Evolutionary conservation across 2,888 invertebrate genomes (phyloP).

Genomic region (Mactromeris polynyma): DNA sequence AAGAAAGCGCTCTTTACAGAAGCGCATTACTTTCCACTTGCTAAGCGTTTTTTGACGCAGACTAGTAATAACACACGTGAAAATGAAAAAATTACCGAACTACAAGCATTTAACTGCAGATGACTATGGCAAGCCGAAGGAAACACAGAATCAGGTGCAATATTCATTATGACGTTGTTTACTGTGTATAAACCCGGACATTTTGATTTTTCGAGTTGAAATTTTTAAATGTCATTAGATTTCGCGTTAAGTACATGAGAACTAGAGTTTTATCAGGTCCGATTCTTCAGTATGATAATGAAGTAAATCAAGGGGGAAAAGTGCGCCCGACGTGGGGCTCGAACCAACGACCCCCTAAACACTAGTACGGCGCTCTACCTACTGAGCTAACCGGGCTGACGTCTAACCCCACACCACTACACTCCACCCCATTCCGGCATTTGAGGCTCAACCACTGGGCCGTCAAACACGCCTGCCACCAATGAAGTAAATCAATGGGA

Average conservation of each 20-base stretch:
- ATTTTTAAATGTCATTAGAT: not conserved
- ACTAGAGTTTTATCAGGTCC: too few relatives aligned
- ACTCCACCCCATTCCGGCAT: too few relatives aligned
- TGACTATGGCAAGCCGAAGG: constrained; percentile 51
- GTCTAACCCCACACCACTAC: too few relatives aligned
- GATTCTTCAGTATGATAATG: too few relatives aligned
- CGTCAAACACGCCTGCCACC: too few relatives aligned
- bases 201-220: not conserved
- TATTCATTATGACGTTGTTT: not conserved
- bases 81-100: constrained; percentile 50
- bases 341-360: too few relatives aligned
- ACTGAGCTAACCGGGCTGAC: too few relatives aligned
- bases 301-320: too few relatives aligned
- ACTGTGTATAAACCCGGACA: not conserved
- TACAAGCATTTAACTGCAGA: constrained; percentile 50
- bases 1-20: not conserved
- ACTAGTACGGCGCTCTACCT: too few relatives aligned
- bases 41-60: constrained; percentile 5
- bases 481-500: too few relatives aligned
- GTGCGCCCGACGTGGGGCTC: too few relatives aligned
- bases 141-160: constrained; percentile 33
- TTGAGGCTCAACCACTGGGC: too few relatives aligned
- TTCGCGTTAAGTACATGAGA: not conserved
- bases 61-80: constrained; percentile 30
- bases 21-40: not conserved